Percentiles rank a stretch among this genome's conserved stretches.
These are phyloP conservation scores for Epinotia bilunana DNA, from an alignment of 2,888 invertebrate species.

Conservation along the genomic window DNA sequence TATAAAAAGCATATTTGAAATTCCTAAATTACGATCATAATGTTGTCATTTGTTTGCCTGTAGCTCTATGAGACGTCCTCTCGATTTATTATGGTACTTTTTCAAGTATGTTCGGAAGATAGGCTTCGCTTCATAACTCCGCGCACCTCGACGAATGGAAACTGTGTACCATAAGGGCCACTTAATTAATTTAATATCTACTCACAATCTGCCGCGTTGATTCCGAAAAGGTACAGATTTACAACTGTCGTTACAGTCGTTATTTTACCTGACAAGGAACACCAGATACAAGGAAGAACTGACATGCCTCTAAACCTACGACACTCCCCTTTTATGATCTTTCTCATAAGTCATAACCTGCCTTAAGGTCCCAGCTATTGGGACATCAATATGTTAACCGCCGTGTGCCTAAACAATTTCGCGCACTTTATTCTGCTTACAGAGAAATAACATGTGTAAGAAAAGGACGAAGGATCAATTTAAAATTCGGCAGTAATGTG, in stretches of 20 bases:
- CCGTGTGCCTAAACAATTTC: conserved; percentile 66
- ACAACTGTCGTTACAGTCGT: neutral
- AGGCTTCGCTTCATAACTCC: no score
- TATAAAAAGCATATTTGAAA: no score
- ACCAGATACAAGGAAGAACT: neutral
- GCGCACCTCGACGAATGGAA: no score
- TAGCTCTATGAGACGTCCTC: no score
- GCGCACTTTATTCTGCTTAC: conserved; percentile 61
- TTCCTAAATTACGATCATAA: no score
- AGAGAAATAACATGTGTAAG: conserved; percentile 50
- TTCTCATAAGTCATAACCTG: conserved; percentile 81
- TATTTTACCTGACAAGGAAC: neutral
- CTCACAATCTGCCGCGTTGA: neutral
- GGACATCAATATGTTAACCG: conserved; percentile 68
- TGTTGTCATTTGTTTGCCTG: no score
- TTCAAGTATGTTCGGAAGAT: no score
- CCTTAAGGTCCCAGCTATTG: conserved; percentile 78
- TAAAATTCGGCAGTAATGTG: conserved; percentile 74
- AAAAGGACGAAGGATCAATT: conserved; percentile 70
- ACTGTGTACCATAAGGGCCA: no score
- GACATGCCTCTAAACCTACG: conserved; percentile 60
- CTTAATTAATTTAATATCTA: neutral
- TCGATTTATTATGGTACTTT: no score
- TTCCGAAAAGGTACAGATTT: neutral
- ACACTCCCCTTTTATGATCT: conserved; percentile 65